A percentile compares a stretch with the other conserved stretches of the same genome.
Evolutionary conservation across 92 coral and sea anemone genomes (phyloP).

Genomic region (Porites evermanni): DNA sequence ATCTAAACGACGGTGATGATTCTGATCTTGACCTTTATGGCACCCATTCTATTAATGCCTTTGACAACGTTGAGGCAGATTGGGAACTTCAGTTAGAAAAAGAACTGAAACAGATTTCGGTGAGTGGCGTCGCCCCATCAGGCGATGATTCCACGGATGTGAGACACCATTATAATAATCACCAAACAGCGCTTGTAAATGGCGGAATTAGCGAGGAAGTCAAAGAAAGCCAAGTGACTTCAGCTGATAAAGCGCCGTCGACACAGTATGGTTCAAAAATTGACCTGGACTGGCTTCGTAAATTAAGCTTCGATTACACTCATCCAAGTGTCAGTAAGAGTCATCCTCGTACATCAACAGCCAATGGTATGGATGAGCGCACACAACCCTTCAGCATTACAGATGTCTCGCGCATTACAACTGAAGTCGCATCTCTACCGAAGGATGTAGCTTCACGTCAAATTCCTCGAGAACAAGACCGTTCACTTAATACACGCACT

Average conservation of each 20-base stretch:
- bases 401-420: slow-evolving; percentile 21
- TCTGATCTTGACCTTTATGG: slow-evolving; percentile 78
- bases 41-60: slow-evolving; percentile 63
- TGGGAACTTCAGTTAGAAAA: slow-evolving; percentile 83
- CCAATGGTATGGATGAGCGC: slow-evolving; percentile 37
- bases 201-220: slow-evolving; percentile 12
- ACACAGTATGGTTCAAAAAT: slow-evolving; percentile 7
- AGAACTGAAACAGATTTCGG: slow-evolving; percentile 82
- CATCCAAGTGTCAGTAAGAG: neutral
- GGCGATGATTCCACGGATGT: slow-evolving; percentile 12
- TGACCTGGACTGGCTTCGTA: slow-evolving; percentile 42
- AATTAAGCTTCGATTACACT: slow-evolving; percentile 35
- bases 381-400: slow-evolving; percentile 20
- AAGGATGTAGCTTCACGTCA: slow-evolving; percentile 46
- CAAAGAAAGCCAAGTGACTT: slow-evolving; percentile 14
- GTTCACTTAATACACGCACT: slow-evolving; percentile 1
- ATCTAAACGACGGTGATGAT: slow-evolving; percentile 60
- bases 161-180: neutral
- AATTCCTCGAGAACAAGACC: slow-evolving; percentile 19
- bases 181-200: neutral
- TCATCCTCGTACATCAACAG: slow-evolving; percentile 68
- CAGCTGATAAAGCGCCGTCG: slow-evolving; percentile 22
- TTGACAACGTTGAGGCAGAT: slow-evolving; percentile 73
- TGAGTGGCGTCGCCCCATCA: slow-evolving; percentile 41
- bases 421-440: slow-evolving; percentile 27